phyloP scores from a whole-genome alignment of 1,140 invertebrate species.

The Ruditapes philippinarum region DNA sequence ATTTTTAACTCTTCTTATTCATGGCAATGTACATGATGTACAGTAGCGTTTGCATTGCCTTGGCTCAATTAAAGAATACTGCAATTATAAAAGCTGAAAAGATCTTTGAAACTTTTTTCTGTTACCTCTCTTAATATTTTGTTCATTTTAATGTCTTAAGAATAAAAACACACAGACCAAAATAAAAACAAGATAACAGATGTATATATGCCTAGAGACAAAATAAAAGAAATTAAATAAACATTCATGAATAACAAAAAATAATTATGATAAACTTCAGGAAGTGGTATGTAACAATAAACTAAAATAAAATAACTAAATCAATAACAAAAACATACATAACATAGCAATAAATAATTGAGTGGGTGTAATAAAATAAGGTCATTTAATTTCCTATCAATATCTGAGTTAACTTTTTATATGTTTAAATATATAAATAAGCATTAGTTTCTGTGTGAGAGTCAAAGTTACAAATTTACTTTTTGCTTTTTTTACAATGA shows the following conservation, averaged over 20 bases:
- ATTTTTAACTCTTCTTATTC: no score
- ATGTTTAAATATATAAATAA: neutral
- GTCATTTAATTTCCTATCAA: neutral
- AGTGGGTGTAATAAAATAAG: conserved; percentile 4
- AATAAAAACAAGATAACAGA: neutral
- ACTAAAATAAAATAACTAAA: conserved; percentile 35
- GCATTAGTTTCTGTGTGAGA: no score
- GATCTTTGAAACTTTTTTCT: no score
- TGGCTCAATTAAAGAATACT: no score
- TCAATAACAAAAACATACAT: conserved; percentile 28
- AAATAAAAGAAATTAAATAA: neutral
- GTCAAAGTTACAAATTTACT: no score
- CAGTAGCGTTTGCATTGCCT: no score
- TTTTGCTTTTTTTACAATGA: no score
- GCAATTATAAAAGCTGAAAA: no score
- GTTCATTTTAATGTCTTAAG: neutral
- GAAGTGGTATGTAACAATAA: neutral
- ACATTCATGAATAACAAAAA: neutral
- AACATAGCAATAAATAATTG: conserved; percentile 19
- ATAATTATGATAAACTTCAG: neutral
- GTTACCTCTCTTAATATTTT: neutral
- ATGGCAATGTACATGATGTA: no score
- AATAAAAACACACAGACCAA: neutral
- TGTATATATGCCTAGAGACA: neutral
- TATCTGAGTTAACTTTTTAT: neutral